Evolutionary conservation across 2,888 invertebrate genomes (phyloP), one percentile per base, ranked within the genome.

Genomic region (Drosophila stalkeri): DNA sequence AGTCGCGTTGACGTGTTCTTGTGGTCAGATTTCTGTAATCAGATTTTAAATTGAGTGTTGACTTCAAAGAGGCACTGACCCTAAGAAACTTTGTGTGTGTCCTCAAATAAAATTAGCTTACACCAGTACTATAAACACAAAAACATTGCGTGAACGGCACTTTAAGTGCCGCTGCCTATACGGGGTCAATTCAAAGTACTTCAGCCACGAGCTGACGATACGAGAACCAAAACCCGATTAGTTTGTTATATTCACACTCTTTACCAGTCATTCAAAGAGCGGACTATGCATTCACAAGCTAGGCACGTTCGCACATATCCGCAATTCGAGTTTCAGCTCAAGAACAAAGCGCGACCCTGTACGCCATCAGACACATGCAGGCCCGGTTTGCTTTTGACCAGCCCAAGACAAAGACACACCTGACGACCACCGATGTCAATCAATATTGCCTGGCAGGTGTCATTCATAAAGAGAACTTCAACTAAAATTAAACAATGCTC

Each of bases 1-100:
- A 82, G 80, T 92, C 91, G 67, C 90, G 90, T 68, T 91, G 90
- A 39, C 89, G 87, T 55, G 88, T 90, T 78, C 91, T 89, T 31
- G 64, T 74, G 49, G 77, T 80, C 51, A 91, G 80, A 75, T 91
- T 89, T 43, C 93, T 93, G 77, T 35, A 77, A 76, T 18, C 16
- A 31, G 31, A 46, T 44, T 12, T 55, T 4, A 35, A 18, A 46
- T 33, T 12, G 4, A 23, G 14, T 23, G 1, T n/a, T 37, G 16
- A 37, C 46, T 35, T n/a, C 23, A 16, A 11, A 20, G 7, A 20
- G 18, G 18, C n/a, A 14, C 12, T 54, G 41, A 9, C 51, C 12
- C 4, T 23, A 16, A 39, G 11, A 27, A n/a, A n/a, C 16, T 47
- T 27, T 23, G 46, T 35, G 37, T n/a, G 27, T 18, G 5, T 23